A percentile compares a stretch with the other conserved stretches of the same genome.
Conservation (phyloP, 2,113 vertebrate genomes). For the Daphoenositta chrysoptera region DNA sequence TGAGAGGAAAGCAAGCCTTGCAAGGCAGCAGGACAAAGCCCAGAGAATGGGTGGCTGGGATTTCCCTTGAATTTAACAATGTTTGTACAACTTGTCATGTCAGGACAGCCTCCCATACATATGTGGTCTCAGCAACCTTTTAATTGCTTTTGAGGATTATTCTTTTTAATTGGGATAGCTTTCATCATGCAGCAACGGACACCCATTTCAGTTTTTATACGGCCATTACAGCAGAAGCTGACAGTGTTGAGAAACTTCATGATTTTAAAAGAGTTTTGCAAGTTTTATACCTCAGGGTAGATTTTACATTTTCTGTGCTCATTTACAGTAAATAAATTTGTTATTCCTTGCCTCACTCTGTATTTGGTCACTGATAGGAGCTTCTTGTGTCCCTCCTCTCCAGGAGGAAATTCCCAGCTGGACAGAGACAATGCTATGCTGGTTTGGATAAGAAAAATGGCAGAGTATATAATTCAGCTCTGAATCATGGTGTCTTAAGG, state of each 20-base stretch:
- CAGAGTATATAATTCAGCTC: not conserved
- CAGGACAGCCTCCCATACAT: not conserved
- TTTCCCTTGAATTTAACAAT: not conserved
- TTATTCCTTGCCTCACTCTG: not conserved
- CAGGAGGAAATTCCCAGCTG: not conserved
- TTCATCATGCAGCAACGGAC: not conserved
- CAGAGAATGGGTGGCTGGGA: not conserved
- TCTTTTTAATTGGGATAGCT: not conserved
- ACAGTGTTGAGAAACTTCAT: not conserved
- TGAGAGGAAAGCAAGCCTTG: not conserved
- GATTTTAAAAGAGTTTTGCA: constrained; percentile 5
- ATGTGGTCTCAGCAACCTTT: not conserved
- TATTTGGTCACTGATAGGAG: not conserved
- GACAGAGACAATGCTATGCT: not conserved
- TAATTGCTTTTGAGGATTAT: not conserved
- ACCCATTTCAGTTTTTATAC: not conserved
- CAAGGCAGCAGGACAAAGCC: not conserved
- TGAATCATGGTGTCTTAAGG: not conserved
- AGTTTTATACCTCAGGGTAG: not conserved
- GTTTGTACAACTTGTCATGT: not conserved
- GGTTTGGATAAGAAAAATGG: not conserved
- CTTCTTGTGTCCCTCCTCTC: not conserved
- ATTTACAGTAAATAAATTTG: not conserved
- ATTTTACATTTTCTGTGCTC: not conserved
- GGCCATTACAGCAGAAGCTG: not conserved